phyloP scores from a whole-genome alignment of 2,888 invertebrate species.

The Asteroscopus sphinx region DNA sequence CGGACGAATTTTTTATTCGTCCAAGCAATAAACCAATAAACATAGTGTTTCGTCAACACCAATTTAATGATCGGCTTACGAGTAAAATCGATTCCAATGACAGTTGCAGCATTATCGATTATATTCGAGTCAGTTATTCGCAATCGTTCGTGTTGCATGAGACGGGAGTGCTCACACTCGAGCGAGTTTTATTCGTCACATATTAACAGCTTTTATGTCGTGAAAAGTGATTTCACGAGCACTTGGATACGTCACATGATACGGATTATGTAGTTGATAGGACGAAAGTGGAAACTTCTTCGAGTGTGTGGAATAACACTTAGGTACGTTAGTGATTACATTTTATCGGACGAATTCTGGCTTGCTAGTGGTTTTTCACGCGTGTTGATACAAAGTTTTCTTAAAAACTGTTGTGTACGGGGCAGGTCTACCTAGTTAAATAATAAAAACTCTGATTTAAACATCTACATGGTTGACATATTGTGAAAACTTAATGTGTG shows the following conservation, averaged over 20 bases:
- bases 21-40: too few species aligned
- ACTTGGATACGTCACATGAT: constrained; percentile 12
- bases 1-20: too few species aligned
- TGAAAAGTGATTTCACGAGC: constrained; percentile 48
- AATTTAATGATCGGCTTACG: constrained; percentile 17
- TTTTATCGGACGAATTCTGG: constrained; percentile 1
- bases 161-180: constrained; percentile 31
- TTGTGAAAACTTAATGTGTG: too few species aligned
- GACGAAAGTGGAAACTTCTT: constrained; percentile 40
- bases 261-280: constrained; percentile 17
- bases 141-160: constrained; percentile 52
- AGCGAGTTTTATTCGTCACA: constrained; percentile 41
- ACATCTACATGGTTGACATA: too few species aligned
- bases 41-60: constrained; percentile 8
- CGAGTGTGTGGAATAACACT: constrained; percentile 1
- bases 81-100: constrained; percentile 40
- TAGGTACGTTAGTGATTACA: constrained; percentile 1
- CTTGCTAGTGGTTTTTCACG: neutral
- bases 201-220: constrained; percentile 37
- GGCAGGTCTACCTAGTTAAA: too few species aligned
- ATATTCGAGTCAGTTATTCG: constrained; percentile 46
- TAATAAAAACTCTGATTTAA: too few species aligned
- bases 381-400: neutral
- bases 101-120: constrained; percentile 50
- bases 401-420: too few species aligned